These are phyloP conservation scores for Pantherophis guttatus DNA, from an alignment of 2,113 vertebrate species.

Conservation along the genomic window DNA sequence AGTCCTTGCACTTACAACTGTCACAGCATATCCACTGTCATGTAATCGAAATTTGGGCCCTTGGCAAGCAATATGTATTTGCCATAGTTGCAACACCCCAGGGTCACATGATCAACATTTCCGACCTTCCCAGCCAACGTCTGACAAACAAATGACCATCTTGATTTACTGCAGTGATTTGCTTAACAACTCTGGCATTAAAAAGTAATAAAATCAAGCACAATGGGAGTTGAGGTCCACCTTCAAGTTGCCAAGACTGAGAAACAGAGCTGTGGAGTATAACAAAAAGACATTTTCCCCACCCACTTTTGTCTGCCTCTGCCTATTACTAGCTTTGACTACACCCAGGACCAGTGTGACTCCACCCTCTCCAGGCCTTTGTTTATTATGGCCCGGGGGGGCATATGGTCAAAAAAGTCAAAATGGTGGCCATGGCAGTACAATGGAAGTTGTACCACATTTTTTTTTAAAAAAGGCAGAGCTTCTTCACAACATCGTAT, in stretches of 20 bases:
- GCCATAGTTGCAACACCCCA: too few species aligned
- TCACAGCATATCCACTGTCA: too few species aligned
- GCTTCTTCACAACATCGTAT: neutral
- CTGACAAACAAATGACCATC: too few species aligned
- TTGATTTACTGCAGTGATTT: neutral
- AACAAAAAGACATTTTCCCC: neutral
- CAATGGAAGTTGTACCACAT: neutral
- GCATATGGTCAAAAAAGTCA: neutral
- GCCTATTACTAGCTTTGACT: neutral
- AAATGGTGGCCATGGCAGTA: too few species aligned
- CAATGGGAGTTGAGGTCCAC: neutral
- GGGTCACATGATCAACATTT: too few species aligned
- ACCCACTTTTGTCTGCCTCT: neutral
- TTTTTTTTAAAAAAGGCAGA: neutral
- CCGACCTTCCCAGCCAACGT: too few species aligned
- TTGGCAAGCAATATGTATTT: too few species aligned
- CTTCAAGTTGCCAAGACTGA: neutral
- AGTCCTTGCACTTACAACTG: too few species aligned
- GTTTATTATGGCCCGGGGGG: neutral
- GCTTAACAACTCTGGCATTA: neutral
- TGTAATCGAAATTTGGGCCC: too few species aligned
- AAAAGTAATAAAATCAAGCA: neutral
- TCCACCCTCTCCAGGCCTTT: neutral
- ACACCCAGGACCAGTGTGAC: neutral
- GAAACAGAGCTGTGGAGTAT: neutral